These are phyloP conservation scores for Hydrozoanthus gracilis DNA, from an alignment of 92 coral and sea anemone genomes.

Conservation along the genomic window DNA sequence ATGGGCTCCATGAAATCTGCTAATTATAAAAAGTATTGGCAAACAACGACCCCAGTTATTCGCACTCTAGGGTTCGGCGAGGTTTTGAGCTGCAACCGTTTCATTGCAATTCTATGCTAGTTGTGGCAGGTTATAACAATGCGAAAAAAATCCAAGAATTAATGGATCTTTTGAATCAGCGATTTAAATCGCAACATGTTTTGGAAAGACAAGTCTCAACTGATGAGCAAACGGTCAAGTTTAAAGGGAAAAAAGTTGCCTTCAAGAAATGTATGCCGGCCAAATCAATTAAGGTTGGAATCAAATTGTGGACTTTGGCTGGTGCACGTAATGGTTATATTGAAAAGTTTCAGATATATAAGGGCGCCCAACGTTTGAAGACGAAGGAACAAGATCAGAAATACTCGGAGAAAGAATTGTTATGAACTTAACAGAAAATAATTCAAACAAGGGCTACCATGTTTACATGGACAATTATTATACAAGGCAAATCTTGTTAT, in stretches of 20 bases:
- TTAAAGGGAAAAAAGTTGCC: slow-evolving; percentile 13
- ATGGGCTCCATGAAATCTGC: slow-evolving; percentile 16
- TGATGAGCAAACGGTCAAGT: slow-evolving; percentile 11
- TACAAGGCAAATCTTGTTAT: slow-evolving; percentile 9
- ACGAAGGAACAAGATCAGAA: neutral
- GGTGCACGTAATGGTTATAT: slow-evolving; percentile 10
- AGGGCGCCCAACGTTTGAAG: neutral
- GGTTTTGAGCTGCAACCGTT: slow-evolving; percentile 25
- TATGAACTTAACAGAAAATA: slow-evolving; percentile 19
- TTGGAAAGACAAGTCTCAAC: neutral
- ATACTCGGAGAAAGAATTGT: neutral
- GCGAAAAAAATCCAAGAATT: slow-evolving; percentile 17
- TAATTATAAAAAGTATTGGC: slow-evolving; percentile 18
- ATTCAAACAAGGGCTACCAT: slow-evolving; percentile 30
- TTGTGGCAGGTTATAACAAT: slow-evolving; percentile 20
- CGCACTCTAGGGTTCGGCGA: slow-evolving; percentile 20
- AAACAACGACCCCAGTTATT: slow-evolving; percentile 11
- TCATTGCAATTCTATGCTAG: slow-evolving; percentile 1
- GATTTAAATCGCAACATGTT: neutral
- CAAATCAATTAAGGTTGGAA: slow-evolving; percentile 8
- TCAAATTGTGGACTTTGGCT: slow-evolving; percentile 9
- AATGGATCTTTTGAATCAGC: neutral
- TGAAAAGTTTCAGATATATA: neutral
- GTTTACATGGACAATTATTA: slow-evolving; percentile 24
- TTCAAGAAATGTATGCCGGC: slow-evolving; percentile 26